phyloP scores from a whole-genome alignment of 2,113 vertebrate species.

The Orientallactaga bullata region DNA sequence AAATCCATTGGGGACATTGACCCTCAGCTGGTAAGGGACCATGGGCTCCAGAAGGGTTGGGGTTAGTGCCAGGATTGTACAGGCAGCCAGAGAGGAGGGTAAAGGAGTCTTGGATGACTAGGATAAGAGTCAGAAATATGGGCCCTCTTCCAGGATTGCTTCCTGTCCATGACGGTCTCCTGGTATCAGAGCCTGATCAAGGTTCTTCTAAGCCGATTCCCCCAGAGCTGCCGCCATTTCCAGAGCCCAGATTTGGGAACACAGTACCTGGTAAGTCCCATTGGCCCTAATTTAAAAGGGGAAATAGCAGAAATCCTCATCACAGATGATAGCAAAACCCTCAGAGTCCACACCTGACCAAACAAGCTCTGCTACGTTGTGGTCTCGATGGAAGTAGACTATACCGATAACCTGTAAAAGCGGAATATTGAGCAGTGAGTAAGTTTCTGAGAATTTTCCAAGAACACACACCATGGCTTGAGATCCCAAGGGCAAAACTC shows the following conservation, averaged over 20 bases:
- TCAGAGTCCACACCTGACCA: not conserved
- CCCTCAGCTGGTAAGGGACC: conserved; percentile 94
- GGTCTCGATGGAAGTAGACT: not conserved
- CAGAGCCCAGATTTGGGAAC: conserved; percentile 92
- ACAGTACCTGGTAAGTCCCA: conserved; percentile 95
- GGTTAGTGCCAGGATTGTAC: not conserved
- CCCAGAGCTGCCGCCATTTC: conserved; percentile 98
- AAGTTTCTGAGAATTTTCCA: not conserved
- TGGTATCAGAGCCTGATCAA: conserved; percentile 99
- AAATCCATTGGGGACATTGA: conserved; percentile 96
- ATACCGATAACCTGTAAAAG: not conserved
- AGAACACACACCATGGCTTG: not conserved
- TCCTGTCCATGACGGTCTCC: conserved; percentile 96
- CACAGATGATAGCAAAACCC: not conserved
- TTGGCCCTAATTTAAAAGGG: not conserved
- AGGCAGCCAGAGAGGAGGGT: not conserved
- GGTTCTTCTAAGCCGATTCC: conserved; percentile 95
- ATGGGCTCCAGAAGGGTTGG: not conserved
- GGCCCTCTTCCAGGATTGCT: conserved; percentile 91
- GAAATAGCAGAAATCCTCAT: not conserved
- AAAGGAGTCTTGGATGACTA: not conserved
- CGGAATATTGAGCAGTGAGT: not conserved
- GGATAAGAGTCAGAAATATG: not conserved
- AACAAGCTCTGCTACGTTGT: not conserved
- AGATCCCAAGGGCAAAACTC: not conserved